Evolutionary conservation across 2,888 invertebrate species (phyloP).

Genomic region (Synergus japonicus): DNA sequence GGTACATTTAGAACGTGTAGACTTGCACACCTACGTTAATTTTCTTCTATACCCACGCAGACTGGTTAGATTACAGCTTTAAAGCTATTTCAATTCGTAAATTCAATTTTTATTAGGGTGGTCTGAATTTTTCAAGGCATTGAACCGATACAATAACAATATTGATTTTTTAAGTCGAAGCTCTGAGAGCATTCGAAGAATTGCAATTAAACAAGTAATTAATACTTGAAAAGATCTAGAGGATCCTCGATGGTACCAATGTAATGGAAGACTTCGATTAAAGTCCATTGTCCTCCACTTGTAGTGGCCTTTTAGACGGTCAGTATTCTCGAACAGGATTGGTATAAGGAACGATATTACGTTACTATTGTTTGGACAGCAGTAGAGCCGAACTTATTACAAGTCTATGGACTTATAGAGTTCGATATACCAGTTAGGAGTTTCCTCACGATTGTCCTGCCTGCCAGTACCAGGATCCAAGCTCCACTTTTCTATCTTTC

Average conservation of each 20-base stretch:
- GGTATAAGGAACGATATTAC: constrained; percentile 39
- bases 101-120: background rate
- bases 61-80: background rate
- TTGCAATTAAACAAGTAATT: constrained; percentile 30
- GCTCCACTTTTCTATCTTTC: constrained; percentile 18
- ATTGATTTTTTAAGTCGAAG: background rate
- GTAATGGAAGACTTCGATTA: constrained; percentile 33
- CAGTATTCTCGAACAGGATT: constrained; percentile 32
- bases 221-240: constrained; percentile 32
- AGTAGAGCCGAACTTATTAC: constrained; percentile 35
- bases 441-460: constrained; percentile 30
- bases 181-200: background rate
- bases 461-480: constrained; percentile 14
- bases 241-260: constrained; percentile 19
- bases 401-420: constrained; percentile 28
- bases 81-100: background rate
- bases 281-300: constrained; percentile 37
- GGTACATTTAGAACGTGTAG: constrained; percentile 64
- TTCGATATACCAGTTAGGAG: constrained; percentile 34
- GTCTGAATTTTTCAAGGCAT: background rate
- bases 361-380: constrained; percentile 30
- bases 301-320: constrained; percentile 28
- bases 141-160: background rate
- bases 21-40: constrained; percentile 71
- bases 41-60: constrained; percentile 44